Percentiles rank a stretch among this genome's conserved stretches.
Evolutionary conservation across 1,140 invertebrate species (phyloP).

Genomic region (Trichogramma pretiosum): DNA sequence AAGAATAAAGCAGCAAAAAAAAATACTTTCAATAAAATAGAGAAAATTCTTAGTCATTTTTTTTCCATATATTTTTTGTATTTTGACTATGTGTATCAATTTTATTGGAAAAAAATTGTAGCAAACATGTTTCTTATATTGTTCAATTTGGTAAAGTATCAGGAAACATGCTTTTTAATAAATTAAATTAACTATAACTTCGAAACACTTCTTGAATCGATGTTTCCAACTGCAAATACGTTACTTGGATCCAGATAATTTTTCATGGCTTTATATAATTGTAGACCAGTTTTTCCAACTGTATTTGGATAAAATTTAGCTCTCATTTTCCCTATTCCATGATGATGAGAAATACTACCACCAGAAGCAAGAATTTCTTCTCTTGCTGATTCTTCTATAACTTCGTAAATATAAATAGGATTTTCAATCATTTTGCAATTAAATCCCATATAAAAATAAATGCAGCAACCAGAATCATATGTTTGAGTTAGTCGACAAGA

Average conservation of each 20-base stretch:
- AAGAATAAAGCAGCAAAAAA: too few relatives aligned
- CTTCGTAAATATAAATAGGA: constrained; percentile 75
- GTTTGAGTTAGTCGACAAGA: constrained; percentile 90
- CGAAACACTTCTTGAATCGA: constrained; percentile 41
- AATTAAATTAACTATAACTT: too few relatives aligned
- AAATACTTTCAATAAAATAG: too few relatives aligned
- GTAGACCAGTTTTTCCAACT: constrained; percentile 67
- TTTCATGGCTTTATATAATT: constrained; percentile 74
- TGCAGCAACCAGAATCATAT: constrained; percentile 92
- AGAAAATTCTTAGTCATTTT: too few relatives aligned
- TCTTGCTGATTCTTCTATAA: constrained; percentile 73
- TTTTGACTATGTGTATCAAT: too few relatives aligned
- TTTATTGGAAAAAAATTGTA: too few relatives aligned
- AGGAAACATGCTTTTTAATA: too few relatives aligned
- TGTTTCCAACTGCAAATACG: constrained; percentile 83
- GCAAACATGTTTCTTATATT: too few relatives aligned
- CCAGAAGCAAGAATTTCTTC: constrained; percentile 87
- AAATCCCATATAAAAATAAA: constrained; percentile 98
- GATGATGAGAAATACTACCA: constrained; percentile 93
- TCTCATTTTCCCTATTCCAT: constrained; percentile 90
- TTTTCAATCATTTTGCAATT: constrained; percentile 61
- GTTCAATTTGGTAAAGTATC: too few relatives aligned
- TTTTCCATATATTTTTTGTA: too few relatives aligned
- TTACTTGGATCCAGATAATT: constrained; percentile 84
- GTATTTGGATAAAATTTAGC: constrained; percentile 71